Conservation (phyloP, 2,113 vertebrate species). For the Serilophus lunatus region DNA sequence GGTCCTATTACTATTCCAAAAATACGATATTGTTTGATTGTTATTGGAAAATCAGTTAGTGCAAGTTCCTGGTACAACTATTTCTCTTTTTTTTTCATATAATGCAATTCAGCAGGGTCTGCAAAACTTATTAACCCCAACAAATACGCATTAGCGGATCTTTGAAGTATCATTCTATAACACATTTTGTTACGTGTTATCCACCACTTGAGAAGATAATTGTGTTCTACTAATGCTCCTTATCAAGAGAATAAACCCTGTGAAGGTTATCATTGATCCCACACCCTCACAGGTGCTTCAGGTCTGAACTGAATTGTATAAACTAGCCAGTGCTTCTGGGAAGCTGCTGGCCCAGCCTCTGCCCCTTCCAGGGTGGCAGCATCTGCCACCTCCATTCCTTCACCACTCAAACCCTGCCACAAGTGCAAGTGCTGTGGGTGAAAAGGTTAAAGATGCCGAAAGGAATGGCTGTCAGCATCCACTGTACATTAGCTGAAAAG, state of each 20-base stretch:
- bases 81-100: not conserved
- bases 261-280: not conserved
- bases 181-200: not conserved
- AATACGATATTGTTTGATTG: not conserved
- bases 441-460: conserved; percentile 54
- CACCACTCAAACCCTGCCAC: not conserved
- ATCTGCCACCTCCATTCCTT: conserved; percentile 19
- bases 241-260: fast-evolving
- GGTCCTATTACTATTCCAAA: not conserved
- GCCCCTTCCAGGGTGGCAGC: not conserved
- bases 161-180: not conserved
- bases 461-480: conserved; percentile 39
- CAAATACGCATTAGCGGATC: not conserved
- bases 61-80: not conserved
- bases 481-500: conserved; percentile 17
- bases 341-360: not conserved
- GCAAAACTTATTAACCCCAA: not conserved
- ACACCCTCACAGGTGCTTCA: not conserved
- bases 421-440: not conserved
- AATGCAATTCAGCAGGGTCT: conserved; percentile 33
- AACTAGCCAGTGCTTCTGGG: not conserved
- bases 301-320: not conserved
- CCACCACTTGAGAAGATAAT: not conserved
- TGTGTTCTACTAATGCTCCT: not conserved
- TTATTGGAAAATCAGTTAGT: not conserved